Conservation (phyloP, 2,113 vertebrate genomes). For the Pygoscelis antarcticus region DNA sequence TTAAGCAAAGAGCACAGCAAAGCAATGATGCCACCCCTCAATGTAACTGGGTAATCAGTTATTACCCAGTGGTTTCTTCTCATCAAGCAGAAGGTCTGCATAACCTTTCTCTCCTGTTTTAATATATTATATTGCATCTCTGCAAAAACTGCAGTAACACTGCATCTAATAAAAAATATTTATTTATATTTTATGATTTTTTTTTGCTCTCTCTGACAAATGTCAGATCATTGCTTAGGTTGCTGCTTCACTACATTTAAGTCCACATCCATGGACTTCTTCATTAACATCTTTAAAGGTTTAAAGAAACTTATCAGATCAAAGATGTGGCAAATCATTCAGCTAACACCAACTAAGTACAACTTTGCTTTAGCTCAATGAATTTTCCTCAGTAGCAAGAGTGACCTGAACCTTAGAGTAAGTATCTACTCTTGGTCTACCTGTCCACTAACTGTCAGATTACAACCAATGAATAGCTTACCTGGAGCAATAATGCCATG, state of each 20-base stretch:
- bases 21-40: background rate
- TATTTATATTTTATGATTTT: background rate
- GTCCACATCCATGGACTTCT: background rate
- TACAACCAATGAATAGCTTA: slow-evolving; percentile 36
- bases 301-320: background rate
- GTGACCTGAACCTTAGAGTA: background rate
- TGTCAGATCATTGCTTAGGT: background rate
- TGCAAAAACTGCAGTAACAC: background rate
- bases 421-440: slow-evolving; percentile 51
- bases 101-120: background rate
- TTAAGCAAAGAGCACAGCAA: background rate
- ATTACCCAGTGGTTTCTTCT: background rate
- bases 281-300: background rate
- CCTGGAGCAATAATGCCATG: slow-evolving; percentile 40
- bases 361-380: background rate
- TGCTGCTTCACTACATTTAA: background rate
- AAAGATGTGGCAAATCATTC: background rate
- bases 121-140: background rate
- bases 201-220: background rate
- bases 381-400: background rate
- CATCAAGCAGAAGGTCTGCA: background rate
- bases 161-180: background rate
- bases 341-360: background rate
- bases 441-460: slow-evolving; percentile 36
- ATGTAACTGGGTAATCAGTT: background rate